Percentiles rank a stretch among this genome's conserved stretches.
Conservation (phyloP, 2,113 vertebrate species). For the Halichoerus grypus region DNA sequence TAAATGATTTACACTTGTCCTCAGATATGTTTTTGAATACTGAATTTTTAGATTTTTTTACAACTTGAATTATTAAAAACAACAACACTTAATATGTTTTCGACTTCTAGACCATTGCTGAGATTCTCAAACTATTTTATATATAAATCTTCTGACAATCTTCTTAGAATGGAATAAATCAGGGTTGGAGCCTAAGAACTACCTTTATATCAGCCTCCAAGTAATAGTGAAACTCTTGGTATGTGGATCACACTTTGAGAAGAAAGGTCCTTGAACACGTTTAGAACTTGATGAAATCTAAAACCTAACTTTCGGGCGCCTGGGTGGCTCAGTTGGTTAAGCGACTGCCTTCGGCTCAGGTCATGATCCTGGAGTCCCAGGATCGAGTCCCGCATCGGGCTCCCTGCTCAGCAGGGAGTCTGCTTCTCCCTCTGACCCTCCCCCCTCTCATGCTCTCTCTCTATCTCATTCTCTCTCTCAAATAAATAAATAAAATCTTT, state of each 20-base stretch:
- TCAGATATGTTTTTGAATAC: background rate
- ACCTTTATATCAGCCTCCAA: background rate
- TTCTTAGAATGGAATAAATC: background rate
- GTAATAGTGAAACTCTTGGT: background rate
- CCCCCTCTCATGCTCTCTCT: no score
- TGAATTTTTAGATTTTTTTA: background rate
- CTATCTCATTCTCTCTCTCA: no score
- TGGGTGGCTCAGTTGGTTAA: no score
- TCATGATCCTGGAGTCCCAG: no score
- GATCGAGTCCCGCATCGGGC: no score
- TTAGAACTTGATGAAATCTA: background rate
- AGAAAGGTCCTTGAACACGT: background rate
- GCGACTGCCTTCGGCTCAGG: no score
- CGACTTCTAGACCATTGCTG: background rate
- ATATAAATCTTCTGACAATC: background rate
- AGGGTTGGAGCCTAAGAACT: background rate
- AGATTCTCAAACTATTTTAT: background rate
- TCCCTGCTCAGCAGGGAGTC: no score
- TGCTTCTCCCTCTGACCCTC: no score
- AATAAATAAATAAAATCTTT: no score
- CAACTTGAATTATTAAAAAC: background rate
- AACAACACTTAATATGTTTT: background rate
- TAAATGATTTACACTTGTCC: background rate
- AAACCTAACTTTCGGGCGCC: background rate
- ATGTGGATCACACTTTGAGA: background rate